These are phyloP conservation scores for Poeciliopsis occidentalis DNA, from an alignment of 2,113 vertebrate genomes.

Conservation along the genomic window DNA sequence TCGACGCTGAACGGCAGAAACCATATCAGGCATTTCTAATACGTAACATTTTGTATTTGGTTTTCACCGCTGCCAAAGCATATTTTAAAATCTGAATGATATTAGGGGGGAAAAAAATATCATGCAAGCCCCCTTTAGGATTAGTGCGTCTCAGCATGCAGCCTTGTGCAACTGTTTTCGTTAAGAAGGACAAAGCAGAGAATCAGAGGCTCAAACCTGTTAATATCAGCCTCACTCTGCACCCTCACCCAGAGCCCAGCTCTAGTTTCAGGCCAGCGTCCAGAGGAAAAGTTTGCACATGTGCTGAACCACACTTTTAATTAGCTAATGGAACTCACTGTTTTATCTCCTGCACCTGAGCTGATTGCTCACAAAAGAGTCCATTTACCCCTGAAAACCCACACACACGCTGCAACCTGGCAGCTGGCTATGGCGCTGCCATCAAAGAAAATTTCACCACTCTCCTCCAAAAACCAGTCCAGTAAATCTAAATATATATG, in stretches of 20 bases:
- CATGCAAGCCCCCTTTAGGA: not conserved
- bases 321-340: constrained; percentile 78
- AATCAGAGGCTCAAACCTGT: too few relatives aligned
- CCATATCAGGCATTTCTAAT: not conserved
- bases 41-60: not conserved
- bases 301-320: constrained; percentile 73
- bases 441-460: constrained; percentile 20
- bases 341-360: constrained; percentile 73
- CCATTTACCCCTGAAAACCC: constrained; percentile 69
- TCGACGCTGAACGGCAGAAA: not conserved
- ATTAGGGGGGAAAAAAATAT: not conserved
- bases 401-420: constrained; percentile 44
- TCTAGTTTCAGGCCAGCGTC: too few relatives aligned
- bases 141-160: constrained; percentile 10
- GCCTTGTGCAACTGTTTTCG: too few relatives aligned
- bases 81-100: not conserved
- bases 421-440: constrained; percentile 39
- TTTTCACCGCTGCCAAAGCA: not conserved
- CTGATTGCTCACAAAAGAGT: constrained; percentile 76
- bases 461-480: constrained; percentile 69
- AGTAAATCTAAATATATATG: constrained; percentile 76
- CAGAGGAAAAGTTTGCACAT: too few relatives aligned
- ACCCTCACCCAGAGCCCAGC: too few relatives aligned
- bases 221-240: too few relatives aligned
- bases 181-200: too few relatives aligned